Percentiles rank a stretch among this genome's conserved stretches.
These are phyloP conservation scores for Crossoptilon crossoptilon DNA, from an alignment of 2,797 vertebrate genomes.

Conservation along the genomic window DNA sequence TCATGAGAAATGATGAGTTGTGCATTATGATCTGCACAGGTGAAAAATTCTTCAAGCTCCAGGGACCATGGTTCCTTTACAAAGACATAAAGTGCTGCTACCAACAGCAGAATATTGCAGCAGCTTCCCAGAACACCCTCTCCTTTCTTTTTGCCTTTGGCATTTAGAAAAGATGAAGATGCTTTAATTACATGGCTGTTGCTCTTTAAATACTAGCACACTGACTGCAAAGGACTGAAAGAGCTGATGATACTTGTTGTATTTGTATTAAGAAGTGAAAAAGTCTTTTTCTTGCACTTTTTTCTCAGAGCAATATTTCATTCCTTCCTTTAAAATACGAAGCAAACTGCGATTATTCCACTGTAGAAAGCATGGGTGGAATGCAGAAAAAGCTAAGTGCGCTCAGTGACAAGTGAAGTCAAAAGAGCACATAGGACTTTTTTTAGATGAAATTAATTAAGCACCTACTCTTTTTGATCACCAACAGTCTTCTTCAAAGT, in stretches of 20 bases:
- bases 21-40: not conserved
- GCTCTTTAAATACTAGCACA: fast-evolving
- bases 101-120: not conserved
- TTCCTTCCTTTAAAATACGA: not conserved
- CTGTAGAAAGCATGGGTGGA: not conserved
- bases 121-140: not conserved
- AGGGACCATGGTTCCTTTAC: not conserved
- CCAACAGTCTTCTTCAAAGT: not conserved
- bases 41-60: not conserved
- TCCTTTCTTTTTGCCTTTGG: not conserved
- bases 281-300: not conserved
- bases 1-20: not conserved
- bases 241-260: not conserved
- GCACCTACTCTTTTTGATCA: not conserved
- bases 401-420: not conserved
- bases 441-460: not conserved
- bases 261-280: not conserved
- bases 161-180: not conserved
- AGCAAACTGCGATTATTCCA: not conserved
- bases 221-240: not conserved
- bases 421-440: not conserved
- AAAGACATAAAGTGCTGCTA: not conserved
- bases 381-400: not conserved
- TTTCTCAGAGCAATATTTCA: not conserved
- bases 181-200: not conserved